phyloP scores from a whole-genome alignment of 2,888 invertebrate genomes.

The Eilema depressum region DNA sequence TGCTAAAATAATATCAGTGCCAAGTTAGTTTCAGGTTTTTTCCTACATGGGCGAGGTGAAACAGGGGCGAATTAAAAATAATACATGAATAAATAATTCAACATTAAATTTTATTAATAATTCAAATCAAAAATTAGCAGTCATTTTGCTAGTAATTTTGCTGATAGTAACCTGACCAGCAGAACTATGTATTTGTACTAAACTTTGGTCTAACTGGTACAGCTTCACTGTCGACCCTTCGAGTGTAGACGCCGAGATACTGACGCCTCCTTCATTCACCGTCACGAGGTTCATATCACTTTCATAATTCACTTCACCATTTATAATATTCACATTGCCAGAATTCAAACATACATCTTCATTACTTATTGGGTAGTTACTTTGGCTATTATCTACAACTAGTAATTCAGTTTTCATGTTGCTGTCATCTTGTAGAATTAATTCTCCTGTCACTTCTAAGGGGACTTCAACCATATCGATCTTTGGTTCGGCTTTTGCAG shows the following conservation, averaged over 20 bases:
- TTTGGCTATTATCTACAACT: slow-evolving; percentile 61
- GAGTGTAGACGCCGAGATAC: slow-evolving; percentile 58
- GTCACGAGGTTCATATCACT: slow-evolving; percentile 68
- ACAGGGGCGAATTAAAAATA: not conserved
- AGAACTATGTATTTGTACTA: slow-evolving; percentile 71
- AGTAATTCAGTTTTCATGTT: slow-evolving; percentile 64
- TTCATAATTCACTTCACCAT: slow-evolving; percentile 50
- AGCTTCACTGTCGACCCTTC: slow-evolving; percentile 65
- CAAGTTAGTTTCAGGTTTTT: too few relatives aligned
- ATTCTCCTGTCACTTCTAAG: slow-evolving; percentile 63
- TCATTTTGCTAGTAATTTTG: slow-evolving; percentile 76
- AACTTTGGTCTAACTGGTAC: slow-evolving; percentile 74
- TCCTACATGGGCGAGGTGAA: too few relatives aligned
- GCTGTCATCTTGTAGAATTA: slow-evolving; percentile 66
- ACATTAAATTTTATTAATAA: slow-evolving; percentile 2
- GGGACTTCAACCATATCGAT: slow-evolving; percentile 56
- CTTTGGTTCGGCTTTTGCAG: not conserved
- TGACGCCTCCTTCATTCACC: slow-evolving; percentile 66
- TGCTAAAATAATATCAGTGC: too few relatives aligned
- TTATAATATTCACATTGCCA: slow-evolving; percentile 51
- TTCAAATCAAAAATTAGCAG: slow-evolving; percentile 66
- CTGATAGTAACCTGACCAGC: slow-evolving; percentile 71
- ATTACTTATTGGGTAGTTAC: slow-evolving; percentile 35
- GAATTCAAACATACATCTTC: slow-evolving; percentile 50
- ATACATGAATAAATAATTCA: not conserved